phyloP scores from a whole-genome alignment of 2,113 vertebrate genomes.

The Calonectris borealis region DNA sequence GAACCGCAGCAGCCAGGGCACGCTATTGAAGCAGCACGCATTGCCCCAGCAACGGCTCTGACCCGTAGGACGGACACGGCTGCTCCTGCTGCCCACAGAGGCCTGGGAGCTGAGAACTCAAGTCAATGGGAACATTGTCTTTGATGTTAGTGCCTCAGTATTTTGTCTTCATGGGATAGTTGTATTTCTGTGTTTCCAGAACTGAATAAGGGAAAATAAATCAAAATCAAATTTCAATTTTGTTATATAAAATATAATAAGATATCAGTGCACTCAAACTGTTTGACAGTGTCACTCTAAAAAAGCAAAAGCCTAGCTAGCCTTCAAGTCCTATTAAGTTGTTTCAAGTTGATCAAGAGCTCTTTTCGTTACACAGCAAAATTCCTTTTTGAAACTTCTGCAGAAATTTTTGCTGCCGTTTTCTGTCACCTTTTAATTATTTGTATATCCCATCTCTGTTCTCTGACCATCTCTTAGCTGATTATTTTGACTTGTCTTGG shows the following conservation, averaged over 20 bases:
- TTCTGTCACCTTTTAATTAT: not conserved
- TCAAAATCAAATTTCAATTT: not conserved
- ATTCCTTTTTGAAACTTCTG: not conserved
- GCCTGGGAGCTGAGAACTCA: not conserved
- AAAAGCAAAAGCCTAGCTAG: not conserved
- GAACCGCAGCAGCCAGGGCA: not conserved
- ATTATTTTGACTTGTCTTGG: not conserved
- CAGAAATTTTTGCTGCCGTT: not conserved
- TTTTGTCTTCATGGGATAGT: not conserved
- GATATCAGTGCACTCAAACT: not conserved
- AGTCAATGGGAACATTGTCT: not conserved
- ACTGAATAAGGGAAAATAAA: not conserved
- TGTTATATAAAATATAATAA: not conserved
- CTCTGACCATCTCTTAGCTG: not conserved
- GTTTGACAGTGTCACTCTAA: not conserved
- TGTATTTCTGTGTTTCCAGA: not conserved
- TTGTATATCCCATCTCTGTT: not conserved
- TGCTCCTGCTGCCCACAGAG: not conserved
- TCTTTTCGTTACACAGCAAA: not conserved
- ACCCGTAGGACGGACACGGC: accelerated
- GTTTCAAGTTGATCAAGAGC: not conserved
- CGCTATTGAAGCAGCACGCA: not conserved
- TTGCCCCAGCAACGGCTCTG: accelerated
- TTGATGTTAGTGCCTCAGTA: not conserved
- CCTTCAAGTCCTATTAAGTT: not conserved